These are phyloP conservation scores for Leptonema lineaticorne DNA, from an alignment of 1,140 invertebrate species.

Conservation along the genomic window DNA sequence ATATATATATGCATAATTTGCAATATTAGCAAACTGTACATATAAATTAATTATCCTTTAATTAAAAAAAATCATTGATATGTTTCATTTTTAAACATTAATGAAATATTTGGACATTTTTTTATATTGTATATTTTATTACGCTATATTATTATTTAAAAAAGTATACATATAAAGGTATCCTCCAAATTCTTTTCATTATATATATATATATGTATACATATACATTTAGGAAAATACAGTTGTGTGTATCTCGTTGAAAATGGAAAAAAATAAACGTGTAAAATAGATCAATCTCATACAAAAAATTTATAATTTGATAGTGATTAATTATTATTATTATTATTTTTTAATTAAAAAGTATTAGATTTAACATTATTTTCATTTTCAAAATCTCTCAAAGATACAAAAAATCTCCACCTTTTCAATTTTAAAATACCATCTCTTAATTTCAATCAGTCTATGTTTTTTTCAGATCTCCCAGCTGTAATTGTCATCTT, in stretches of 20 bases:
- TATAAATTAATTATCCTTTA: background rate
- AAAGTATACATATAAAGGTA: conserved; percentile 19
- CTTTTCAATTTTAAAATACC: conserved; percentile 28
- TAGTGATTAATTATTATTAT: conserved; percentile 1
- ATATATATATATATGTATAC: background rate
- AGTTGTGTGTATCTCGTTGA: background rate
- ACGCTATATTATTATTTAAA: conserved; percentile 1
- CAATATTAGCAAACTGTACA: background rate
- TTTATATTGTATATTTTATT: background rate
- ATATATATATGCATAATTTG: background rate
- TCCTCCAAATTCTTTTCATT: conserved; percentile 13
- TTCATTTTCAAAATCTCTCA: background rate
- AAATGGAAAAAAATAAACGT: conserved; percentile 3
- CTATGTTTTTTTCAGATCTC: conserved; percentile 30
- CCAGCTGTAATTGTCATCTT: conserved; percentile 18
- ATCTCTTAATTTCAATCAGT: conserved; percentile 41
- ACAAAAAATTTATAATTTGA: conserved; percentile 22
- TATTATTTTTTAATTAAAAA: no score
- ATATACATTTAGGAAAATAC: conserved; percentile 23
- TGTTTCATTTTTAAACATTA: conserved; percentile 10
- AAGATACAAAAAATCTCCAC: background rate
- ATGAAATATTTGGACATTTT: conserved; percentile 20
- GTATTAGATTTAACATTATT: background rate
- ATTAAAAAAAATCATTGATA: conserved; percentile 19
- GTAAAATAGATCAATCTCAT: conserved; percentile 2